These are phyloP conservation scores for Cephus runcator DNA, from an alignment of 2,888 invertebrate genomes.

Conservation along the genomic window DNA sequence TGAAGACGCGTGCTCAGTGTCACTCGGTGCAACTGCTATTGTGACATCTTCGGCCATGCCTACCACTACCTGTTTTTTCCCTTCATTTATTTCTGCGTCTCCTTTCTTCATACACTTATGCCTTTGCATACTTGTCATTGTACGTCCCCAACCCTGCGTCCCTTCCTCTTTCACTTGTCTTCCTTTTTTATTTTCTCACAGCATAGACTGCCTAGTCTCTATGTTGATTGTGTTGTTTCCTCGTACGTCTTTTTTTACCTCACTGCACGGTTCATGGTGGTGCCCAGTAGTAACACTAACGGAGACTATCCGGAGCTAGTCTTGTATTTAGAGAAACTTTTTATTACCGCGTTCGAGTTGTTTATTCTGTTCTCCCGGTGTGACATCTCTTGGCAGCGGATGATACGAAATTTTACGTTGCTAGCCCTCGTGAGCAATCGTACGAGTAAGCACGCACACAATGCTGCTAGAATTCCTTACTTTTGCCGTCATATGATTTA, in stretches of 20 bases:
- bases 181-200: neutral
- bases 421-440: neutral
- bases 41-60: conserved; percentile 47
- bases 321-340: neutral
- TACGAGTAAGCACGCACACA: neutral
- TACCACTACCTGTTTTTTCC: conserved; percentile 17
- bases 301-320: neutral
- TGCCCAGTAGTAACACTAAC: neutral
- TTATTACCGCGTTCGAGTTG: neutral
- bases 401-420: neutral
- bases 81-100: conserved; percentile 1
- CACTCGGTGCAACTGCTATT: conserved; percentile 53
- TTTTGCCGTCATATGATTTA: neutral
- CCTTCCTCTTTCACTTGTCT: neutral
- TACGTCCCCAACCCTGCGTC: neutral
- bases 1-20: conserved; percentile 54
- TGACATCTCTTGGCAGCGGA: neutral
- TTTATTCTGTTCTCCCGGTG: neutral
- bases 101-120: conserved; percentile 7
- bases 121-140: neutral
- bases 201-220: neutral
- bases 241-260: conserved; percentile 16
- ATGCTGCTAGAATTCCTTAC: neutral
- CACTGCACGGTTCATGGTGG: neutral
- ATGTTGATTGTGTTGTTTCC: conserved; percentile 11